Evolutionary conservation across 2,888 invertebrate genomes (phyloP).

Genomic region (Plusia festucae): DNA sequence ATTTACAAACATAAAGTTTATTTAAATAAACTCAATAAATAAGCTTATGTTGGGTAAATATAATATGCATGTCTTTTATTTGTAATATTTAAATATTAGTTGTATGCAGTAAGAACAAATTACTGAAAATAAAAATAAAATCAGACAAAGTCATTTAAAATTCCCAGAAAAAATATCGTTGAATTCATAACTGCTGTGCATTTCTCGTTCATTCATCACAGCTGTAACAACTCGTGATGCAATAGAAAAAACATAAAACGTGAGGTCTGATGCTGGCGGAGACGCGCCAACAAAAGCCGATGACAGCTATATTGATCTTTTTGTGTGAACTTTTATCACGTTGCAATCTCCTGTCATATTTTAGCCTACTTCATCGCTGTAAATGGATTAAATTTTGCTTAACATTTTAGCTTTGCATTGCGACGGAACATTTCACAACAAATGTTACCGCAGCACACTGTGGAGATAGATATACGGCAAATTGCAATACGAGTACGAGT

Average conservation of each 20-base stretch:
- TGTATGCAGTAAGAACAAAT: background rate
- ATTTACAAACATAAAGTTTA: background rate
- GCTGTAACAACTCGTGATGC: constrained; percentile 51
- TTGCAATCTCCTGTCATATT: constrained; percentile 34
- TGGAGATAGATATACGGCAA: constrained; percentile 29
- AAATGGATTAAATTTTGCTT: constrained; percentile 20
- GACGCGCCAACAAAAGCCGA: constrained; percentile 32
- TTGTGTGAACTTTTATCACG: constrained; percentile 26
- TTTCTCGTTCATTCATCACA: constrained; percentile 51
- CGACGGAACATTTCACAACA: constrained; percentile 36
- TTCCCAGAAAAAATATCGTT: constrained; percentile 24
- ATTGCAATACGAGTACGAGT: constrained; percentile 47
- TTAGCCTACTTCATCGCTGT: constrained; percentile 22
- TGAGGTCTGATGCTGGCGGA: constrained; percentile 6
- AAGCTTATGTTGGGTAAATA: no score
- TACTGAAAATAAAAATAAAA: no score
- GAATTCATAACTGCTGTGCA: constrained; percentile 40
- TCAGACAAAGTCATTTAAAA: background rate
- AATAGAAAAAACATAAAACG: constrained; percentile 52
- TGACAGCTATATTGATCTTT: constrained; percentile 37
- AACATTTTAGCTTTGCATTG: constrained; percentile 17
- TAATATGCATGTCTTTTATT: background rate
- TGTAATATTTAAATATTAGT: background rate
- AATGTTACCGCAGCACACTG: constrained; percentile 29
- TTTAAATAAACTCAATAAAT: no score